These are phyloP conservation scores for Bergia puertoricense DNA, from an alignment of 92 coral and sea anemone genomes.

Conservation along the genomic window DNA sequence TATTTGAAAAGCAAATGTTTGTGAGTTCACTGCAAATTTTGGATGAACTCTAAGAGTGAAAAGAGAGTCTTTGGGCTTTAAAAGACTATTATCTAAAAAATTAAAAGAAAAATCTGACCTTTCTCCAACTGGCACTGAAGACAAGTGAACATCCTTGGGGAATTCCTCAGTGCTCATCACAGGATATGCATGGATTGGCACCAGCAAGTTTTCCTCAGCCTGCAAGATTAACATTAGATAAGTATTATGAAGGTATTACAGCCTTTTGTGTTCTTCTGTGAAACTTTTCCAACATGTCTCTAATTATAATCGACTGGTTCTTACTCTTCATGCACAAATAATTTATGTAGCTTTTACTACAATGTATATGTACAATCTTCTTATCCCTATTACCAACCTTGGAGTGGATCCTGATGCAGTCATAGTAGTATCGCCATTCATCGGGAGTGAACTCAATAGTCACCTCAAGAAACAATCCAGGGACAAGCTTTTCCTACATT, in stretches of 20 bases:
- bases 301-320: background rate
- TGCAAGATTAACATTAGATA: constrained; percentile 7
- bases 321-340: too few relatives aligned
- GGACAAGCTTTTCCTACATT: constrained; percentile 88
- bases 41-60: too few relatives aligned
- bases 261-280: background rate
- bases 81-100: background rate
- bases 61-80: background rate
- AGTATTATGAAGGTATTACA: background rate
- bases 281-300: background rate
- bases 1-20: background rate
- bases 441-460: constrained; percentile 87
- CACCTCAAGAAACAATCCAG: constrained; percentile 92
- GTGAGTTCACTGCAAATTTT: background rate
- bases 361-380: too few relatives aligned
- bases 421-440: constrained; percentile 96
- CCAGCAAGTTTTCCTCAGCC: constrained; percentile 91
- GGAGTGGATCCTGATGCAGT: constrained; percentile 94
- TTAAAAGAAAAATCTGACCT: constrained; percentile 48
- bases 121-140: constrained; percentile 86
- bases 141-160: constrained; percentile 92
- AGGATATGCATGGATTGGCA: constrained; percentile 96
- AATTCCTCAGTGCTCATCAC: constrained; percentile 82
- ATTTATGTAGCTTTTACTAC: too few relatives aligned
- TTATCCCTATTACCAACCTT: constrained; percentile 57